Base-by-base conservation (phyloP, 2,113 vertebrate species). In the Pelusios castaneus region DNA sequence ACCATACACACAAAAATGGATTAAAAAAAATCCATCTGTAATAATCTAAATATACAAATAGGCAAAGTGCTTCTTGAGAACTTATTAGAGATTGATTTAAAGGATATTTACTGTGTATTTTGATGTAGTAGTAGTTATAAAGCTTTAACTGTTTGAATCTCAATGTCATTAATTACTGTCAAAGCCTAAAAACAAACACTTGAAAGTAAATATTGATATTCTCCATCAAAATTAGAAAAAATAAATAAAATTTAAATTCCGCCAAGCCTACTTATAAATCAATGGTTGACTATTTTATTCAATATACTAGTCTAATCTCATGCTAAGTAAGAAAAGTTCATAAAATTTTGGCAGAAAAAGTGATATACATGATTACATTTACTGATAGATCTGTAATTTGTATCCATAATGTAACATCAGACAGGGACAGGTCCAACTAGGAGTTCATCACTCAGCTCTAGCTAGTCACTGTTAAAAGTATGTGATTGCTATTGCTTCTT, bases 381-480 rank as follows among this genome's bases (percentile, higher is more conserved):
- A 97, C 77, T 95, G 88, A 63, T 45, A 22, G 34, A 91, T 25
- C 55, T 73, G 41, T 88, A 95, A 94, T 95, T 95, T 94, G 82
- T 92, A 90, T 7, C 5, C 63, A n/a, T n/a, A n/a, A n/a, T 27
- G 6, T 93, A 56, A 60, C 24, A 85, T 84, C 22, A 80, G 75
- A 91, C 43, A 76, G 5, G 3, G 22, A 60, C 73, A 29, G 56
- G 3, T 76, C 56, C 25, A 8, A 12, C 1, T 47, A 80, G 5
- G 1, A 29, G 2, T 7, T 10, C 92, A 14, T 78, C 41, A 79
- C 13, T 89, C 34, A 84, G 6, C 1, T 29, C 34, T 55, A 27
- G 38, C 55, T 75, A 80, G 38, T 80, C 45, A 24, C 6, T 80
- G 22, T 4, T 4, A 41, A 85, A 49, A 91, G 80, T 56, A 12